phyloP scores from a whole-genome alignment of 1,140 invertebrate species.

The Listronotus bonariensis region DNA sequence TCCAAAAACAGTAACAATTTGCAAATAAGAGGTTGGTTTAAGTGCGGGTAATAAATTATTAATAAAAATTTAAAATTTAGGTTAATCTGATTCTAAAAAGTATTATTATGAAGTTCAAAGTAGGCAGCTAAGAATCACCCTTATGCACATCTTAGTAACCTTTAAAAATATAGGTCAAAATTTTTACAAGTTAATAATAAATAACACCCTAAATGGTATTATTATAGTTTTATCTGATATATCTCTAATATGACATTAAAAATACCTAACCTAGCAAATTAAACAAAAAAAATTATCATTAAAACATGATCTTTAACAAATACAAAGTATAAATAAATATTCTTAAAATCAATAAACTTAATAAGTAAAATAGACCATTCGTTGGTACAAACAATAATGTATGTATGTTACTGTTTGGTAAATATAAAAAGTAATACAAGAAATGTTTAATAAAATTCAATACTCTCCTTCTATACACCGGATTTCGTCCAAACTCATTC shows the following conservation, averaged over 20 bases:
- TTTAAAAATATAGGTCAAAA: constrained; percentile 1
- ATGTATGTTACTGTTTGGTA: background rate
- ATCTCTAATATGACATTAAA: constrained; percentile 16
- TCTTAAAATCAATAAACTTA: constrained; percentile 12
- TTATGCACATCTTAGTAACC: background rate
- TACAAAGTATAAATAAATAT: constrained; percentile 23
- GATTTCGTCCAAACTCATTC: background rate
- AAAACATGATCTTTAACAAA: constrained; percentile 17
- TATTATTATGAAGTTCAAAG: too few relatives aligned
- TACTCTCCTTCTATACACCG: too few relatives aligned
- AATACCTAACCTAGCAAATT: constrained; percentile 7
- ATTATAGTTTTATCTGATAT: constrained; percentile 6
- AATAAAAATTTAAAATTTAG: too few relatives aligned
- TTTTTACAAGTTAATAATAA: background rate
- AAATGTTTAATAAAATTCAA: too few relatives aligned
- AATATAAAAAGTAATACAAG: too few relatives aligned
- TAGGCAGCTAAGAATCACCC: too few relatives aligned
- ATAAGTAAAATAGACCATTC: constrained; percentile 2
- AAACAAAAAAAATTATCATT: constrained; percentile 14
- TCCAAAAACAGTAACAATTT: too few relatives aligned
- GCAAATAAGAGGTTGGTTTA: too few relatives aligned
- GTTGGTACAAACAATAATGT: background rate
- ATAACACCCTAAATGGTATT: constrained; percentile 7
- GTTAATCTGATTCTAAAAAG: too few relatives aligned
- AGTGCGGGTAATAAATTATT: too few relatives aligned